These are phyloP conservation scores for Anneissia japonica DNA, from an alignment of 35 echinoderm and acorn worm genomes.

Conservation along the genomic window DNA sequence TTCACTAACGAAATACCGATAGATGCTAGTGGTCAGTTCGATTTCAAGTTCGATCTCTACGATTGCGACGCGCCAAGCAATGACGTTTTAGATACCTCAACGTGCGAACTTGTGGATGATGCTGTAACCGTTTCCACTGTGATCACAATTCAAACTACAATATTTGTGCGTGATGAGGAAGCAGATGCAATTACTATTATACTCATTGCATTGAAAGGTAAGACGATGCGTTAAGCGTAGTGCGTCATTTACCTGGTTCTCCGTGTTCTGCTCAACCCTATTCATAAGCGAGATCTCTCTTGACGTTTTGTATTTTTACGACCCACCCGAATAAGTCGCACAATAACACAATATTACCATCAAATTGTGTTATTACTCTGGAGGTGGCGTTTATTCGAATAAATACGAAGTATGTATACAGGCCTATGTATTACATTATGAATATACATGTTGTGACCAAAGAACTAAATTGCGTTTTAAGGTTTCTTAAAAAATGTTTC, in stretches of 20 bases:
- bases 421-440: not conserved
- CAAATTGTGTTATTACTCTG: not conserved
- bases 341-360: not conserved
- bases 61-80: constrained; percentile 13
- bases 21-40: constrained; percentile 64
- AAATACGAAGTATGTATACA: not conserved
- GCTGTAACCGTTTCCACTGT: constrained; percentile 46
- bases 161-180: constrained; percentile 62
- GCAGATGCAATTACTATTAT: constrained; percentile 60
- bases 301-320: too few relatives aligned
- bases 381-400: not conserved
- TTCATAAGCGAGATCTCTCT: too few relatives aligned
- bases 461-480: not conserved
- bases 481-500: not conserved
- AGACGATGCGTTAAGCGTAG: not conserved
- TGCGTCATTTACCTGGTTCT: too few relatives aligned
- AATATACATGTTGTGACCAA: not conserved
- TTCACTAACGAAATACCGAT: constrained; percentile 41
- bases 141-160: constrained; percentile 68
- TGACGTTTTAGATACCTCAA: constrained; percentile 5
- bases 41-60: constrained; percentile 53
- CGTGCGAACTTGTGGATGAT: constrained; percentile 17
- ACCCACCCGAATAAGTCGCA: not conserved
- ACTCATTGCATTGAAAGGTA: constrained; percentile 62
- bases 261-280: too few relatives aligned